These are phyloP conservation scores for Drosophila antonietae DNA, from an alignment of 2,888 invertebrate species.

Conservation along the genomic window DNA sequence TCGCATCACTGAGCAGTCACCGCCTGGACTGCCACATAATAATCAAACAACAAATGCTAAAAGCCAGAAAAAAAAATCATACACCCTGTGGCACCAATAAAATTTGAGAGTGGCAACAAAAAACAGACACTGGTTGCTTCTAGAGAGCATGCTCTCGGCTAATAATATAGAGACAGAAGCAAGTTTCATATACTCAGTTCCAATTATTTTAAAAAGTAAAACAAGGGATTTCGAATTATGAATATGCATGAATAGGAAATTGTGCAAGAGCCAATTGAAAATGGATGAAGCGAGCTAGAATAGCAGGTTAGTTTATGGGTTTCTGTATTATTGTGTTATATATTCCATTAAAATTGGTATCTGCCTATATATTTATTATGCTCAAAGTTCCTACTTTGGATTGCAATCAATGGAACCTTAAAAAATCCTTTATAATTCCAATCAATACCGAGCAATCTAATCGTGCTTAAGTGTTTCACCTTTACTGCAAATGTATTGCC, in stretches of 20 bases:
- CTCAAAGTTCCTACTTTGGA: too few relatives aligned
- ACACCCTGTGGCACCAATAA: constrained; percentile 52
- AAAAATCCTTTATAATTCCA: too few relatives aligned
- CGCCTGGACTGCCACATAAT: constrained; percentile 44
- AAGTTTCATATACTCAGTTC: neutral
- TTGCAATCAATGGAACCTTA: too few relatives aligned
- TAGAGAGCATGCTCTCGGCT: neutral
- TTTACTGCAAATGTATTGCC: too few relatives aligned
- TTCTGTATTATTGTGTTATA: too few relatives aligned
- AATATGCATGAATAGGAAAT: neutral
- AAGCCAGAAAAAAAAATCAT: constrained; percentile 52
- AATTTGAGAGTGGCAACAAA: constrained; percentile 5
- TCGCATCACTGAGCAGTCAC: constrained; percentile 28
- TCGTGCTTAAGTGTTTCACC: too few relatives aligned
- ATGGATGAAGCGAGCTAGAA: too few relatives aligned
- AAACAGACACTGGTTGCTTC: neutral
- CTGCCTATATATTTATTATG: too few relatives aligned
- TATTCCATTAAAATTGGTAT: too few relatives aligned
- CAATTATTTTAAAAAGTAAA: neutral
- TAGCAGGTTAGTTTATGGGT: too few relatives aligned
- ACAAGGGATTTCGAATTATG: neutral
- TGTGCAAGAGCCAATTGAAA: too few relatives aligned
- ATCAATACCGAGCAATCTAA: too few relatives aligned
- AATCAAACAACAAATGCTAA: constrained; percentile 40
- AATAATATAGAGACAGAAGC: neutral